These are phyloP conservation scores for Octomys mimax DNA, from an alignment of 2,797 vertebrate genomes.

Conservation along the genomic window DNA sequence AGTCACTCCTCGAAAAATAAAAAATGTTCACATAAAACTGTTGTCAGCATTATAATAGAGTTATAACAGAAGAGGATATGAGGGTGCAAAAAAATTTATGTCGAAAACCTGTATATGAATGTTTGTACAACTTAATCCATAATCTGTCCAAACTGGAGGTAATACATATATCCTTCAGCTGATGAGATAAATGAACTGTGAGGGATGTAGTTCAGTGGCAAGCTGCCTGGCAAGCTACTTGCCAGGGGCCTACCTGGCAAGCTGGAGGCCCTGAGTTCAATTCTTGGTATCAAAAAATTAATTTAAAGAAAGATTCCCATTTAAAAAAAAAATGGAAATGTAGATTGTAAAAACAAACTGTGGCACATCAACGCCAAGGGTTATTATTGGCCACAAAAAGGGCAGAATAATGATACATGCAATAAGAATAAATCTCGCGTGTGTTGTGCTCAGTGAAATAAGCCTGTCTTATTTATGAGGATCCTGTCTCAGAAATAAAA, in stretches of 20 bases:
- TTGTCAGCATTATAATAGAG: background rate
- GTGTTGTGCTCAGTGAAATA: background rate
- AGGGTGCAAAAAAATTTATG: background rate
- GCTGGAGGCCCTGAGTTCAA: too few species aligned
- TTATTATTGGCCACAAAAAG: background rate
- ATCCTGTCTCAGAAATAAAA: background rate
- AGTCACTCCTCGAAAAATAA: background rate
- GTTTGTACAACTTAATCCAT: conserved; percentile 22
- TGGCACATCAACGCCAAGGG: background rate
- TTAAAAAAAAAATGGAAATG: too few species aligned
- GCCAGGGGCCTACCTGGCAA: too few species aligned
- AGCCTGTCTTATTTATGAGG: background rate
- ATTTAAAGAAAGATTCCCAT: too few species aligned
- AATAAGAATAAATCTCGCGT: background rate
- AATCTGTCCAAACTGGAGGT: background rate
- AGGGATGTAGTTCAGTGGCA: too few species aligned
- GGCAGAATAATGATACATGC: background rate
- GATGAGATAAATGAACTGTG: background rate
- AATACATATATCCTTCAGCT: background rate
- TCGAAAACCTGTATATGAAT: background rate
- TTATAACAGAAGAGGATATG: background rate
- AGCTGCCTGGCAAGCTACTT: too few species aligned
- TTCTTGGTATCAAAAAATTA: too few species aligned
- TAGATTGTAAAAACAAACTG: background rate
- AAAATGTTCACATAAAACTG: background rate